Base-by-base conservation (phyloP, 2,888 invertebrate genomes). In the Mellilla xanthometata region DNA sequence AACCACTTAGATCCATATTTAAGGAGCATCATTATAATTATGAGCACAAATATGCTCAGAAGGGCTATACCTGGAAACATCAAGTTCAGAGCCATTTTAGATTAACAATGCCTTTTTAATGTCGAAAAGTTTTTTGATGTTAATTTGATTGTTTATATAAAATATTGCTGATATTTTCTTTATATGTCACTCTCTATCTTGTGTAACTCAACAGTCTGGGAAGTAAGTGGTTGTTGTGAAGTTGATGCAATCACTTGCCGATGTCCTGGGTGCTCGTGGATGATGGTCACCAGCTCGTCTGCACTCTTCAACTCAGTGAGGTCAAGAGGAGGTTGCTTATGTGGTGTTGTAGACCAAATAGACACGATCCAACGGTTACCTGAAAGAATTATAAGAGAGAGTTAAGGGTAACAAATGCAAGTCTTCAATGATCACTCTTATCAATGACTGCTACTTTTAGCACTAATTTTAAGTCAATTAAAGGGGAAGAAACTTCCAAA, bases 321-420 rank as follows among this genome's bases (percentile, higher is more conserved):
- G 74, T 96, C 96, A 2, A 96, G 77, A 0, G 97, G 93, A 2
- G 95, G 95, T 71, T 95, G 95, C 56, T 94, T 93, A 72, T 95
- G 94, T 0, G 96, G 96, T 3, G 95, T 94, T 24, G 94, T 91
- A 1, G 96, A 94, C 95, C 95, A 97, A 73, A 97, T 90, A 1
- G 96, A 94, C 10, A 95, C 93, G 48, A 96, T 84, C 95, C 95
- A 96, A 66, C 95, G 94, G 75, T 95, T 96, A 34, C 96, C 96
- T 94, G 70, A 8, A n/a, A n/a, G n/a, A n/a, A n/a, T n/a, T n/a
- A n/a, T n/a, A n/a, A n/a, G n/a, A n/a, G n/a, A n/a, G n/a, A n/a
- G n/a, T n/a, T n/a, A n/a, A n/a, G n/a, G n/a, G n/a, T n/a, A n/a
- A n/a, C n/a, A n/a, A n/a, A n/a, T n/a, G n/a, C n/a, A n/a, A n/a